Conservation (phyloP, 1,140 invertebrate genomes). For the Trachymyrmex septentrionalis region DNA sequence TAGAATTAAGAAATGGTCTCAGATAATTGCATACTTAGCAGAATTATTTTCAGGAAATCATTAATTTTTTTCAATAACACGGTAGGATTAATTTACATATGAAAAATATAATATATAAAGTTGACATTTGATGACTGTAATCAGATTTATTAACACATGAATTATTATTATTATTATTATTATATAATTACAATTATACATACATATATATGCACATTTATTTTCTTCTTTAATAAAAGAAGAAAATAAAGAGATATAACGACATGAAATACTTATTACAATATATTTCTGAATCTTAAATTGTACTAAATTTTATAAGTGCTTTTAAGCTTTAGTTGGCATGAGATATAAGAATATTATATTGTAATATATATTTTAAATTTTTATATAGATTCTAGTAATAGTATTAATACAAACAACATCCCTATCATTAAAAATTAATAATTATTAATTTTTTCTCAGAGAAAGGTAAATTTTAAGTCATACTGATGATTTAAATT, state of each 20-base stretch:
- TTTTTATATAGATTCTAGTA: background rate
- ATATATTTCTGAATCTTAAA: background rate
- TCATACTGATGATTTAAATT: background rate
- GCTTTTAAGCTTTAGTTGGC: background rate
- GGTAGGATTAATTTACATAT: background rate
- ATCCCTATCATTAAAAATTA: background rate
- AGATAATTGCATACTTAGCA: background rate
- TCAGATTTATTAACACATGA: background rate
- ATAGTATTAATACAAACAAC: background rate
- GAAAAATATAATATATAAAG: background rate
- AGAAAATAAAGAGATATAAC: background rate
- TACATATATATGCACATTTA: background rate
- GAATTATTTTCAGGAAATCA: background rate
- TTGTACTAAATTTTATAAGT: background rate
- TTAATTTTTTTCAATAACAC: background rate
- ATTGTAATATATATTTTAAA: background rate
- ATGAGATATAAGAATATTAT: no score
- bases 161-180: background rate
- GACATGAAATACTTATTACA: background rate
- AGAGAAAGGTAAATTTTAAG: background rate
- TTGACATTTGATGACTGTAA: background rate
- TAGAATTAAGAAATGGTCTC: constrained; percentile 15
- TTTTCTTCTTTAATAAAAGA: background rate
- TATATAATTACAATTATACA: no score
- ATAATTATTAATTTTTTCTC: background rate